Percentiles rank a stretch among this genome's conserved stretches.
Evolutionary conservation across 2,113 vertebrate species (phyloP).

Genomic region (Podiceps cristatus): DNA sequence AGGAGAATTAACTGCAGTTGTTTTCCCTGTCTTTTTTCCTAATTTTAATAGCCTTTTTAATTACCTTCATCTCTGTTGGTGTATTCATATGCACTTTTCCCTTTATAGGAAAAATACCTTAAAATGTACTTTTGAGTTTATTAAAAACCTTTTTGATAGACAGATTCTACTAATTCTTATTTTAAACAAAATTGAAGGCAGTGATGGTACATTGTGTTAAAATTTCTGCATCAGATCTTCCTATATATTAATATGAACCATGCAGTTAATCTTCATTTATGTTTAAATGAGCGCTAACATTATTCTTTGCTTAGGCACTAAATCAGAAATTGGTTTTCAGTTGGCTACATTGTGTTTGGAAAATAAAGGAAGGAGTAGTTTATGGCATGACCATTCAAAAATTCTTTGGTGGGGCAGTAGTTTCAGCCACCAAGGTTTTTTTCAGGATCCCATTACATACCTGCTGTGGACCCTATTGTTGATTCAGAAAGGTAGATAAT

Average conservation of each 20-base stretch:
- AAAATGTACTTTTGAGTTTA: background rate
- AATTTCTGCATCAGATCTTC: background rate
- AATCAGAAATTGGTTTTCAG: background rate
- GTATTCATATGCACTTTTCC: background rate
- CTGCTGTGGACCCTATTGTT: background rate
- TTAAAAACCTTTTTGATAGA: background rate
- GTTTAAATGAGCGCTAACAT: background rate
- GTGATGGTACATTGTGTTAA: background rate
- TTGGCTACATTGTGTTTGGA: background rate
- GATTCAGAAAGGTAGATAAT: background rate
- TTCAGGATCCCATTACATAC: rapidly evolving
- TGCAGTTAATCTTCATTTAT: background rate
- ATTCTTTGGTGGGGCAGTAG: background rate
- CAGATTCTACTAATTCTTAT: background rate
- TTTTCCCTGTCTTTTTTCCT: background rate
- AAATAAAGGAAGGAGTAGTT: background rate
- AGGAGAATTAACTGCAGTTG: slow-evolving; percentile 12
- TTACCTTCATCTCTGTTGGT: background rate
- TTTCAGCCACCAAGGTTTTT: background rate
- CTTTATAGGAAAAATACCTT: background rate
- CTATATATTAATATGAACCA: background rate
- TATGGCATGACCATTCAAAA: background rate
- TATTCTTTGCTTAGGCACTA: background rate
- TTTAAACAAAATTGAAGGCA: background rate
- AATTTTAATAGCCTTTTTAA: background rate